Evolutionary conservation across 1,140 invertebrate species (phyloP).

Genomic region (Plectus sambesii): DNA sequence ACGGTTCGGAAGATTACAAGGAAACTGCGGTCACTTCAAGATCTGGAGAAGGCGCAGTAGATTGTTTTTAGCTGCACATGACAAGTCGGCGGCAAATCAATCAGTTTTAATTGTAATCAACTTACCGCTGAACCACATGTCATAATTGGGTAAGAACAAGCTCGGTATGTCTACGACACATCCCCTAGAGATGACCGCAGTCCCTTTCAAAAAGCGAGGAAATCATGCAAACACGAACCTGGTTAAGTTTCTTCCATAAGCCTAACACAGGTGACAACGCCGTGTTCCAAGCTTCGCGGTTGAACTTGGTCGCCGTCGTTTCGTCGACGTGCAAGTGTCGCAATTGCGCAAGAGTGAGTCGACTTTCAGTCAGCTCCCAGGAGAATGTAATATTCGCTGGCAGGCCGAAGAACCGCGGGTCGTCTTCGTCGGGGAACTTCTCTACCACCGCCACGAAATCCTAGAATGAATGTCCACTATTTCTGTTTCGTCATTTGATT

Average conservation of each 20-base stretch:
- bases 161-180: too few species aligned
- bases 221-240: slow-evolving; percentile 49
- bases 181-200: too few species aligned
- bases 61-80: too few species aligned
- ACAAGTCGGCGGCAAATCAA: too few species aligned
- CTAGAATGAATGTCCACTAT: too few species aligned
- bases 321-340: slow-evolving; percentile 46
- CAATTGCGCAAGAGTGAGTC: slow-evolving; percentile 56
- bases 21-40: slow-evolving; percentile 14
- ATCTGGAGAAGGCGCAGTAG: too few species aligned
- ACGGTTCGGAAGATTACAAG: slow-evolving; percentile 16
- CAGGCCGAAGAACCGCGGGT: slow-evolving; percentile 62
- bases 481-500: slow-evolving; percentile 13
- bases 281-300: slow-evolving; percentile 52
- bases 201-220: slow-evolving; percentile 3
- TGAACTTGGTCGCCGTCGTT: slow-evolving; percentile 40
- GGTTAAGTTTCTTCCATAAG: slow-evolving; percentile 64
- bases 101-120: too few species aligned
- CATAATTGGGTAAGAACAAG: too few species aligned
- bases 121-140: too few species aligned
- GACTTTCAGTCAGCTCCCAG: slow-evolving; percentile 60
- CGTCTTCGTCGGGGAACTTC: slow-evolving; percentile 57
- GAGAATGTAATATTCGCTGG: slow-evolving; percentile 68
- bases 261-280: slow-evolving; percentile 59
- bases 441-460: slow-evolving; percentile 54